Evolutionary conservation across 2,797 vertebrate genomes (phyloP), one percentile per base, ranked within the genome.

Genomic region (Anableps anableps): DNA sequence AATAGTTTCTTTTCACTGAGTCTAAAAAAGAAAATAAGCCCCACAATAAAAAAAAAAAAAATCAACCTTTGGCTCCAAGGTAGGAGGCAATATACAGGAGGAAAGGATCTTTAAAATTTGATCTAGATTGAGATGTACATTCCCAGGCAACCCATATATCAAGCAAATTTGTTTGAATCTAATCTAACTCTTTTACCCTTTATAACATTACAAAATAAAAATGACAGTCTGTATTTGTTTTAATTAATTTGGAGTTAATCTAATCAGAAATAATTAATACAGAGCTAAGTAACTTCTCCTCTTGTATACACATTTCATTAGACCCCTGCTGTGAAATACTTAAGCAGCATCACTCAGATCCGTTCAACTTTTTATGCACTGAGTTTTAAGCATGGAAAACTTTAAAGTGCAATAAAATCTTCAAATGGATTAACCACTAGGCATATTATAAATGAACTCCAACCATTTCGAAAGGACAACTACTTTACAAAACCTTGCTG

Each of bases 401-500:
- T 78, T 29, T 48, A 21, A 36, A 72, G 50, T 17, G 2, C 41
- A 72, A 21, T 19, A 48, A 14, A 72, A 31, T 48, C 9, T 48
- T 43, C 11, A 41, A 75, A 19, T 13, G 4, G 7, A 58, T 55
- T 14, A n/a, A 21, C 51, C 53, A 64, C 14, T 10, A 58, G 38
- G 53, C 23, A 55, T 34, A 31, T 38, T 3, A 29, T 1, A 9
- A 36, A 31, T 41, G 19, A 75, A 53, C 43, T 21, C 1, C 55
- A 21, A 72, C 31, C 5, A 70, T 76, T 80, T 60, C 31, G 13
- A 83, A 53, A 79, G 36, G 55, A 34, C 1, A 34, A 5, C 34
- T 68, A n/a, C 51, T 77, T 55, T 17, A 60, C 45, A 45, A 76
- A 81, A 43, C 2, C 3, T 29, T 5, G 0, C 2, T 34, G 74